Conservation (phyloP, 2,888 invertebrate genomes). For the Cryptophagus acutangulus region DNA sequence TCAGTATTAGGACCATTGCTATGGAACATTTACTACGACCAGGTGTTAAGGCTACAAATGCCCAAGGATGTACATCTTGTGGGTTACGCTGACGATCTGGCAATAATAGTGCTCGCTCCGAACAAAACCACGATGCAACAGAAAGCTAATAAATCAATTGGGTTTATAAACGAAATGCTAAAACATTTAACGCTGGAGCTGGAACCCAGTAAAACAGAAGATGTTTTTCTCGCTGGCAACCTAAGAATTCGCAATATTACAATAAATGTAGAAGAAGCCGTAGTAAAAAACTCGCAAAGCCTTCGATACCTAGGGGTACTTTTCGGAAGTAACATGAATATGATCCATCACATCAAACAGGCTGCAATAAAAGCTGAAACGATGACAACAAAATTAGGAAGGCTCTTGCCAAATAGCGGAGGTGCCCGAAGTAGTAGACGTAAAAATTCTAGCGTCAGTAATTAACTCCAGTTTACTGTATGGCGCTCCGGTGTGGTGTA, state of each 20-base stretch:
- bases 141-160: not conserved
- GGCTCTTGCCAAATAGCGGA: slow-evolving; percentile 13
- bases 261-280: no score
- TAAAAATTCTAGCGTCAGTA: slow-evolving; percentile 1
- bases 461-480: slow-evolving; percentile 6
- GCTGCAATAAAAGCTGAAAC: slow-evolving; percentile 8
- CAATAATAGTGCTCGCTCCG: not conserved
- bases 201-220: not conserved
- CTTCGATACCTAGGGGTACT: slow-evolving; percentile 15
- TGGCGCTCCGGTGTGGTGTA: slow-evolving; percentile 5
- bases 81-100: slow-evolving; percentile 2
- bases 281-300: not conserved
- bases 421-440: slow-evolving; percentile 4
- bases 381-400: not conserved
- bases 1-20: slow-evolving; percentile 8
- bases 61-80: not conserved
- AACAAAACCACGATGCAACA: not conserved
- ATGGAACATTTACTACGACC: slow-evolving; percentile 8
- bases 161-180: no score
- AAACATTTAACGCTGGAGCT: not conserved
- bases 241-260: no score
- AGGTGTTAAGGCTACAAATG: not conserved
- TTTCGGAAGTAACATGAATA: slow-evolving; percentile 8
- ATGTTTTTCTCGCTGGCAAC: no score
- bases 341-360: slow-evolving; percentile 3